These are phyloP conservation scores for Patagioenas fasciata DNA, from an alignment of 2,113 vertebrate genomes.

Conservation along the genomic window DNA sequence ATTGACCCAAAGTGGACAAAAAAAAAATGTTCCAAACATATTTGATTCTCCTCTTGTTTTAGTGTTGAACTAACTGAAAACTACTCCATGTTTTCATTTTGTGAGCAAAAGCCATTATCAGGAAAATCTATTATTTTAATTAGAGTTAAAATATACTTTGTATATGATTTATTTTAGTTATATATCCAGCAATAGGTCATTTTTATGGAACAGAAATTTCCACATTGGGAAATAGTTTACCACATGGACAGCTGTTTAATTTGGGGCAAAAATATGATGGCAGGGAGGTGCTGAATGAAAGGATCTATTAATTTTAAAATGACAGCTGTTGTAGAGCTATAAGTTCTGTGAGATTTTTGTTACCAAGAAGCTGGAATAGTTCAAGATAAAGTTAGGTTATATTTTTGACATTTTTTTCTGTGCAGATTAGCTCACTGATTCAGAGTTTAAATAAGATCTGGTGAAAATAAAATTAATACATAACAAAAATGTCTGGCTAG, in stretches of 20 bases:
- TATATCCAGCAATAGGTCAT: not conserved
- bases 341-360: not conserved
- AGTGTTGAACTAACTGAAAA: not conserved
- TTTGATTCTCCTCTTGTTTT: not conserved
- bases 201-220: not conserved
- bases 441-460: not conserved
- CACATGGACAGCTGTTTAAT: not conserved
- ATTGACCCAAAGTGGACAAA: not conserved
- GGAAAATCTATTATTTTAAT: not conserved
- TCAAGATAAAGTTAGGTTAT: not conserved
- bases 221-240: not conserved
- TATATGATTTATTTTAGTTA: not conserved
- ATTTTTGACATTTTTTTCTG: not conserved
- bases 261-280: not conserved
- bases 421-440: not conserved
- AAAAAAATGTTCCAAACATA: not conserved
- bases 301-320: not conserved
- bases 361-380: not conserved
- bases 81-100: not conserved
- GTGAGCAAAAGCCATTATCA: not conserved
- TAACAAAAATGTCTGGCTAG: not conserved
- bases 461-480: slow-evolving; percentile 8
- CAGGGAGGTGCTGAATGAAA: not conserved
- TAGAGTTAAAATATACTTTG: not conserved
- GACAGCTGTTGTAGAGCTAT: not conserved